Base-by-base conservation (phyloP, 2,113 vertebrate species). In the Peucedramus taeniatus region DNA sequence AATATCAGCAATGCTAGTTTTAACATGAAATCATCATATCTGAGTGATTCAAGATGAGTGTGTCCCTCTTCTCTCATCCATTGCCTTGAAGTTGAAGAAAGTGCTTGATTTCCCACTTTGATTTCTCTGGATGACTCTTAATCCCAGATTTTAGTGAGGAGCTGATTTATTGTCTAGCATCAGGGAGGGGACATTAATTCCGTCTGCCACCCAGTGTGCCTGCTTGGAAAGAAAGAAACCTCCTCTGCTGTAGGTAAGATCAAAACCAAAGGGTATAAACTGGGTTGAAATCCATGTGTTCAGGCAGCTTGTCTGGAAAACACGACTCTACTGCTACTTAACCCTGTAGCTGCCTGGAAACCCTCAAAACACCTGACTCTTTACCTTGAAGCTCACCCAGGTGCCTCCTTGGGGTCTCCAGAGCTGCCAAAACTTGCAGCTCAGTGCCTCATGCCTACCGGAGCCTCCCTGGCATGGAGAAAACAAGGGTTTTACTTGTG, bases 161-260 rank as follows among this genome's bases (percentile, higher is more conserved):
- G 56, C 33, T 92, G 90, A 93, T 97, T 96, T 96, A 94, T 94
- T 96, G 83, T 70, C 82, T 86, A 54, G 39, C 39, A n/a, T 80
- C 42, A 86, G 68, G 70, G 87, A 96, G 47, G 56, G 78, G 51
- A 85, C 47, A 39, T 85, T 93, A 94, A 91, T 94, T 96, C 93
- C 37, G 0, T 80, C 85, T 93, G 92, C 93, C 87, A 95, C 90
- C 76, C 94, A 95, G 88, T 18, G 6, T 77, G 82, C 63, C 42
- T 11, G 0, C 44, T 74, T 63, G n/a, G 45, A 83, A 94, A 94
- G 59, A 93, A 91, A 88, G 84, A 88, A 95, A n/a, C 59, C 30
- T 93, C 60, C 89, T 92, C 88, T 95, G 95, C 96, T 93, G 88
- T 94, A 97, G 88, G 85, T 97, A 86, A 84, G 79, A 86, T 94